phyloP scores from a whole-genome alignment of 2,797 vertebrate species.

The Crocodylus rhombifer region DNA sequence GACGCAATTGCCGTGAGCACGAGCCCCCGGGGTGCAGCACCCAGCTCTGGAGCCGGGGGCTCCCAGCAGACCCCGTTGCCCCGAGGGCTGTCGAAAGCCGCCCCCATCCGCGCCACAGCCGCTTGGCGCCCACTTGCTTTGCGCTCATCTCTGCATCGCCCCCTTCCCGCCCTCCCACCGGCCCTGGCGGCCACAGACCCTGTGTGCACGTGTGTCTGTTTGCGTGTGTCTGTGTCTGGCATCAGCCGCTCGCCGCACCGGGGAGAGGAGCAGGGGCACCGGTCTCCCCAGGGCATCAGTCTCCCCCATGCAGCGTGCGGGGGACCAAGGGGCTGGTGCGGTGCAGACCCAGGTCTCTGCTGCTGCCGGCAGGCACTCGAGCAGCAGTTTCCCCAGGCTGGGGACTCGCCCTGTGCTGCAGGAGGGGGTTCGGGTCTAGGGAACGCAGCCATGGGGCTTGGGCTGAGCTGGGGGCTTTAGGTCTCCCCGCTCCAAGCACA shows the following conservation, averaged over 20 bases:
- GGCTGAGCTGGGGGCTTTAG: no score
- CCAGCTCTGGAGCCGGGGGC: not conserved
- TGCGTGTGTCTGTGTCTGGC: not conserved
- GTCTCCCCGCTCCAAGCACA: no score
- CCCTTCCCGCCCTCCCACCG: slow-evolving; percentile 44
- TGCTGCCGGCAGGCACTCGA: no score
- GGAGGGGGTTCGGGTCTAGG: no score
- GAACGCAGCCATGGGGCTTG: no score
- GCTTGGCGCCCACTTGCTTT: not conserved
- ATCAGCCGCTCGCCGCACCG: not conserved
- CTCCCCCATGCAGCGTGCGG: not conserved
- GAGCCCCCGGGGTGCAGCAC: not conserved
- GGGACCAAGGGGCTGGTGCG: not conserved
- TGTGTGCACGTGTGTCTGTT: not conserved
- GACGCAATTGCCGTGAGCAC: no score
- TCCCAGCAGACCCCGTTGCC: no score
- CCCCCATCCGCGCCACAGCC: not conserved
- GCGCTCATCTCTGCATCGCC: not conserved
- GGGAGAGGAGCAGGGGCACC: not conserved
- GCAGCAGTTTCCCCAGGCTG: no score
- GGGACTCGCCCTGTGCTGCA: no score
- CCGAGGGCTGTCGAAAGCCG: not conserved
- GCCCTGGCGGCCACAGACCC: not conserved
- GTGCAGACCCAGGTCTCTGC: not conserved
- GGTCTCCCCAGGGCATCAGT: not conserved